Base-by-base conservation (phyloP, 2,113 vertebrate genomes). In the Pelecanus crispus region DNA sequence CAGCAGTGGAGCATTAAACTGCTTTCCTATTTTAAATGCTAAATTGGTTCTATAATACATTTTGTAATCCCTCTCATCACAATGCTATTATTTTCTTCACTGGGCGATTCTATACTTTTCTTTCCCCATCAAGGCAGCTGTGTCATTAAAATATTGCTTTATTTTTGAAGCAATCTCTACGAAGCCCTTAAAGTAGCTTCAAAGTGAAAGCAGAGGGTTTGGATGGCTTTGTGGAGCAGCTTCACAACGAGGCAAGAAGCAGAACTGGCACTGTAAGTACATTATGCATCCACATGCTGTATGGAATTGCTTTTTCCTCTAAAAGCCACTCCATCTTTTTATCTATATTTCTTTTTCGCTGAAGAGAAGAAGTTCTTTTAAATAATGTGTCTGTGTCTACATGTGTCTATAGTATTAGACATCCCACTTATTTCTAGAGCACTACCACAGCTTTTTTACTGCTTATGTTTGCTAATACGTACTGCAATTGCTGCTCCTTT, bases 131-230 rank as follows among this genome's bases (percentile, higher is more conserved):
- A 78, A 83, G 32, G 87, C n/a, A 80, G 55, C 74, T 73, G 5
- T 61, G 49, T 42, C 75, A 88, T 86, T 96, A 96, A 94, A 97
- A 86, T 59, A 83, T 5, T 59, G 38, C 40, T 86, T 95, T 91
- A 90, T 85, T 92, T 93, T 73, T 82, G 47, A 91, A 93, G 72
- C 38, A 84, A 56, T 32, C 47, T 42, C 79, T 83, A 20, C 8
- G n/a, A 95, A 94, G 68, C 52, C 36, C 38, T 94, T 78, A 81
- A 95, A 92, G 70, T 70, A 74, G n/a, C 68, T 96, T 94, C 83
- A 78, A 68, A 95, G 81, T 53, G 25, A 73, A 93, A 95, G 89
- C 49, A 94, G 26, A 91, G 42, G 44, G 72, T 92, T 85, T 94
- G 61, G n/a, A 90, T 55, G 47, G 89, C 73, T 86, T 97, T 83